Evolutionary conservation across 2,888 invertebrate species (phyloP), one percentile per base, ranked within the genome.

Genomic region (Julus scanicus): DNA sequence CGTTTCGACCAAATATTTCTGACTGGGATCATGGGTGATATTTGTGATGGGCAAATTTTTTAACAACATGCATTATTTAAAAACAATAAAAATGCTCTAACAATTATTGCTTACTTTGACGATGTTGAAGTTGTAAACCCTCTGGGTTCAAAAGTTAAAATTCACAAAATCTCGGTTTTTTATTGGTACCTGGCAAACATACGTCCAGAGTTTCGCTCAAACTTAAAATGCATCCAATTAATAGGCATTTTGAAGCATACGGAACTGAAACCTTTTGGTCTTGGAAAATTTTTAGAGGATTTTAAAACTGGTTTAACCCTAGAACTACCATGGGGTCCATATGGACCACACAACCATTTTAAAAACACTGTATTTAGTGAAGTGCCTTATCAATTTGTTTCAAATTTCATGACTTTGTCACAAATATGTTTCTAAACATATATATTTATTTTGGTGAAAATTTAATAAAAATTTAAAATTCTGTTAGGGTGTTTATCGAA

Each of bases 41-140:
- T 86, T 49, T 87, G 87, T 87, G 87, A 87, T 87, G 80, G 87
- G 3, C 5, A 87, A 80, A 4, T 71, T 63, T 87, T 39, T 40
- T 20, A 20, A 37, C 2, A 40, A 3, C 71, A 86, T 53, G 44
- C 2, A 15, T 3, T 84, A 84, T 84, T 86, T 49, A 2, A 37
- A 6, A n/a, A 15, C 49, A 20, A 86, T 49, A 2, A 3, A n/a
- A 15, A 49, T 17, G 86, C 86, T 49, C 29, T 87, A n/a, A 13
- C 57, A n/a, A 87, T 87, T n/a, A 29, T 87, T 57, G 87, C 87
- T 2, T 87, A 80, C 37, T 87, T 20, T 87, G 87, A 87, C 40
- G 87, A 87, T 87, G 37, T 87, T 2, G 87, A 87, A 83, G 87
- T 87, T 87, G 87, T 87, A 15, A 87, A 63, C 83, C 87, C 87